Evolutionary conservation across 2,113 vertebrate genomes (phyloP), one percentile per base, ranked within the genome.

Genomic region (Phaethornis superciliosus): DNA sequence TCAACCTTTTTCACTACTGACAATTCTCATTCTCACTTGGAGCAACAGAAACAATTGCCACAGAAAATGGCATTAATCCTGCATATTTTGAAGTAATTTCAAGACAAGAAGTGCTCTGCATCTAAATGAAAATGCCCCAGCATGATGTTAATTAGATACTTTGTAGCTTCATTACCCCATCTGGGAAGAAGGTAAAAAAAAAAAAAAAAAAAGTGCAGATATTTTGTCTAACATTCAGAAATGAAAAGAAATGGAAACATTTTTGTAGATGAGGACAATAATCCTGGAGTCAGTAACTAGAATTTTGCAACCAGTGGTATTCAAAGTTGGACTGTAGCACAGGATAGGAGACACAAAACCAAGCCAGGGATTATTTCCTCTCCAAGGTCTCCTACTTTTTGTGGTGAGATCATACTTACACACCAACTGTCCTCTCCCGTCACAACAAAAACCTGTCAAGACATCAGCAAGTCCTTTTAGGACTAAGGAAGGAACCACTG

Each of bases 111-210:
- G 52, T 33, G 93, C 28, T 93, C 82, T 92, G 93, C 94, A 96
- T 97, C 80, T 86, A 94, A 97, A 96, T 95, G 77, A 92, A 95
- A 92, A 40, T 30, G 42, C 65, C 93, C 35, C 94, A 95, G 95
- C 95, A 83, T 91, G 96, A 91, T 72, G 65, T 93, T 94, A 97
- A 97, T 97, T 95, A 95, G 79, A 91, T 75, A 91, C 64, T 97
- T 96, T 72, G 84, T 90, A 95, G 83, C 79, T 95, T 83, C 0
- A 2, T 80, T 80, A 93, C 14, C 54, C 47, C 85, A 85, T 46
- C 85, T 95, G 88, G 89, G 81, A 93, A 85, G 44, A 63, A 82
- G 70, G 70, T 47, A 35, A 85, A 35, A 85, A 90, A 88, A 85
- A 37, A 90, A 88, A 85, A 37, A 49, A 70, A 71, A 14, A 63